These are phyloP conservation scores for Semnornis frantzii DNA, from an alignment of 2,113 vertebrate genomes.

Conservation along the genomic window DNA sequence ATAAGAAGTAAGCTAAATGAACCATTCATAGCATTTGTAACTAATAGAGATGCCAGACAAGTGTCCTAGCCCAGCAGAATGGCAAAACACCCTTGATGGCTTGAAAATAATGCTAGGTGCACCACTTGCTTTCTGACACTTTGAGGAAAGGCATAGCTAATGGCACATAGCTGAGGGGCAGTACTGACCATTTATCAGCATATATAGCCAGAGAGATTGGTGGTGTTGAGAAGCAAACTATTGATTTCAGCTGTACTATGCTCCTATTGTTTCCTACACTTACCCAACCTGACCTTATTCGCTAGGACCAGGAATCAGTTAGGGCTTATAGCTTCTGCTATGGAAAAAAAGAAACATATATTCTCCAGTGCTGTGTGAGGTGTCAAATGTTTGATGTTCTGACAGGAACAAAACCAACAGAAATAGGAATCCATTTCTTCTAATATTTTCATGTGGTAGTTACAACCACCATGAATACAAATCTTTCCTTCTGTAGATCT, in stretches of 20 bases:
- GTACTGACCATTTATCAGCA: not conserved
- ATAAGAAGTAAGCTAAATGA: conserved; percentile 29
- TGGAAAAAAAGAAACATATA: conserved; percentile 7
- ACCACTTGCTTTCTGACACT: not conserved
- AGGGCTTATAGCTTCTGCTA: conserved; percentile 24
- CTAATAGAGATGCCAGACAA: not conserved
- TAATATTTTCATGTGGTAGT: not conserved
- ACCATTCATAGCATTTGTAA: not conserved
- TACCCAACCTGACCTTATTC: not conserved
- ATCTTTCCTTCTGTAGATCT: not conserved
- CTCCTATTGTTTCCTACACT: conserved; percentile 44
- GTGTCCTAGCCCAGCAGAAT: not conserved
- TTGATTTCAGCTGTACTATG: conserved; percentile 51
- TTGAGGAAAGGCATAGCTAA: not conserved
- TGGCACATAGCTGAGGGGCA: not conserved
- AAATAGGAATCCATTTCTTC: not conserved
- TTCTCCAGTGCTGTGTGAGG: not conserved
- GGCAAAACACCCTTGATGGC: not conserved
- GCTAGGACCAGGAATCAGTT: conserved; percentile 20
- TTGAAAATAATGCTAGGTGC: not conserved
- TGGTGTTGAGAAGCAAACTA: conserved; percentile 23
- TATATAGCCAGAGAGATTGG: not conserved
- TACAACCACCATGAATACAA: not conserved
- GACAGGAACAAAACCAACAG: not conserved
- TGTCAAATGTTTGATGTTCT: not conserved